These are phyloP conservation scores for Rhabdomys dilectus DNA, from an alignment of 2,113 vertebrate species.

Conservation along the genomic window DNA sequence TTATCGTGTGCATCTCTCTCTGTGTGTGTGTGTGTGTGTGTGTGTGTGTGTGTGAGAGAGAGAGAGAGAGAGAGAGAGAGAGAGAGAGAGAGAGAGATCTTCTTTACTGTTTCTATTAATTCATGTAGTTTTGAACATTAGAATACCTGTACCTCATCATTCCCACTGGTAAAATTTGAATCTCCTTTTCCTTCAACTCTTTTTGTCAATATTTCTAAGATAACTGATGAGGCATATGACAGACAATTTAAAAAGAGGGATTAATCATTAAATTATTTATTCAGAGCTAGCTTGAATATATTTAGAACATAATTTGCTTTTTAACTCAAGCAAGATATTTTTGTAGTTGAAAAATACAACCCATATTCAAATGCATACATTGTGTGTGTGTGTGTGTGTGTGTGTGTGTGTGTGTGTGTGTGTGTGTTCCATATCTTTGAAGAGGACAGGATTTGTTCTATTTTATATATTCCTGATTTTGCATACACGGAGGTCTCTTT, in stretches of 20 bases:
- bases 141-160: neutral
- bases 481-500: neutral
- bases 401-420: neutral
- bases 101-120: neutral
- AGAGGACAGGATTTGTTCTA: neutral
- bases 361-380: neutral
- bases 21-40: neutral
- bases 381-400: neutral
- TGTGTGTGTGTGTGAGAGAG: neutral
- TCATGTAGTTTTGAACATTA: neutral
- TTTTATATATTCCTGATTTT: neutral
- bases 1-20: neutral
- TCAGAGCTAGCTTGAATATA: neutral
- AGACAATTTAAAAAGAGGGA: conserved; percentile 1
- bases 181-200: neutral
- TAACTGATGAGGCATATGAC: neutral
- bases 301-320: conserved; percentile 31
- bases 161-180: neutral
- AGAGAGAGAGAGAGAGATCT: conserved; percentile 33
- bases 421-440: neutral
- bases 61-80: neutral
- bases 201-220: neutral
- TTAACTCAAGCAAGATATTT: neutral
- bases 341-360: neutral
- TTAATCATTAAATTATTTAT: neutral